A percentile compares a stretch with the other conserved stretches of the same genome.
phyloP scores from a whole-genome alignment of 1,140 invertebrate genomes.

The Eupristina koningsbergeri region DNA sequence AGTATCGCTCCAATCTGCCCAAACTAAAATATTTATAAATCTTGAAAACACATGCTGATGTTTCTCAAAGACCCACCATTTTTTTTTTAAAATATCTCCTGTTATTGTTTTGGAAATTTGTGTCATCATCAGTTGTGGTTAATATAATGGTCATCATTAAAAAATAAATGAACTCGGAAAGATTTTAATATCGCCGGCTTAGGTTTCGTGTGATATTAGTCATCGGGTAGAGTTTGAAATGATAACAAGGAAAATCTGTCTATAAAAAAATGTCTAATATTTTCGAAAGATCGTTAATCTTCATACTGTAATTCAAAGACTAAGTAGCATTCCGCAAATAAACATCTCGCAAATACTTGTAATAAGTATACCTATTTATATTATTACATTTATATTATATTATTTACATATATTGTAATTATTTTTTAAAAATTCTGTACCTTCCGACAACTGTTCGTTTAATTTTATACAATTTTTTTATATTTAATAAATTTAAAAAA shows the following conservation, averaged over 20 bases:
- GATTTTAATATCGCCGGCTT: background rate
- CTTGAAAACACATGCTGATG: conserved; percentile 2
- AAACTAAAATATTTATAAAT: background rate
- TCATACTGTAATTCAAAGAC: background rate
- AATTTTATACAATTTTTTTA: too few species aligned
- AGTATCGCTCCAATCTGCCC: background rate
- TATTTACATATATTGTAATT: too few species aligned
- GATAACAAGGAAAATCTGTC: conserved; percentile 25
- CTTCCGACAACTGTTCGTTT: too few species aligned
- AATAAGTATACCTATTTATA: too few species aligned
- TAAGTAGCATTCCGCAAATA: background rate
- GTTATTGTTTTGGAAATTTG: background rate
- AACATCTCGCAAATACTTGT: background rate
- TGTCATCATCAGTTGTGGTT: background rate
- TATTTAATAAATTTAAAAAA: too few species aligned
- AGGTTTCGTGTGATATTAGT: conserved; percentile 18
- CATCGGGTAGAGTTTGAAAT: background rate
- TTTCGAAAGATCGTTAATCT: conserved; percentile 37
- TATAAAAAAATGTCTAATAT: conserved; percentile 14
- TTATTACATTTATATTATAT: too few species aligned
- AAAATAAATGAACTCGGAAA: too few species aligned
- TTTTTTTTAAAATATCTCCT: conserved; percentile 10
- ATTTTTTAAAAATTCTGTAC: too few species aligned
- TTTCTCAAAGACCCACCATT: background rate
- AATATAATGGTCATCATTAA: background rate